Evolutionary conservation across 1,140 invertebrate genomes (phyloP).

Genomic region (Tetranychus urticae): DNA sequence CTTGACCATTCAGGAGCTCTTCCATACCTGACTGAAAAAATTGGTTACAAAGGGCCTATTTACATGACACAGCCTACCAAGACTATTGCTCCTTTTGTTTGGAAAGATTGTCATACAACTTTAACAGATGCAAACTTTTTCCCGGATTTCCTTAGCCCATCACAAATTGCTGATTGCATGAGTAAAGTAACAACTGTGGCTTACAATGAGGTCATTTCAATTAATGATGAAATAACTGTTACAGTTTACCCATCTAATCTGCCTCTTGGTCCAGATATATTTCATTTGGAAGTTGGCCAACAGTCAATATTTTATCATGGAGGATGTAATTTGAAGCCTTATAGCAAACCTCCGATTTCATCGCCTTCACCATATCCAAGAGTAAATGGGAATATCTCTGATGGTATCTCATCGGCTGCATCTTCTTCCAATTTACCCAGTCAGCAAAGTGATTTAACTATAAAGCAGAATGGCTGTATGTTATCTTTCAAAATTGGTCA

Average conservation of each 20-base stretch:
- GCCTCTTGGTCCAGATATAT: conserved; percentile 97
- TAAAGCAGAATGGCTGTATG: too few relatives aligned
- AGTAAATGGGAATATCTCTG: too few relatives aligned
- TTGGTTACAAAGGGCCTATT: conserved; percentile 88
- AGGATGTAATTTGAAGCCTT: conserved; percentile 99
- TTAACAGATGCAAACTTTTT: conserved; percentile 93
- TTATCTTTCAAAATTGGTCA: too few relatives aligned
- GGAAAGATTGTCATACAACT: conserved; percentile 54
- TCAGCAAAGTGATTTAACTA: too few relatives aligned
- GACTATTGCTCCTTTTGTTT: conserved; percentile 89
- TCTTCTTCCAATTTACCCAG: too few relatives aligned
- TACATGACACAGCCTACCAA: conserved; percentile 99
- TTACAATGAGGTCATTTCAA: conserved; percentile 88
- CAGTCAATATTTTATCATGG: conserved; percentile 90
- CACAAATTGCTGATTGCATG: conserved; percentile 98
- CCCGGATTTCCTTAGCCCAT: conserved; percentile 93
- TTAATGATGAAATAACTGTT: conserved; percentile 88
- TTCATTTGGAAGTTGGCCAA: conserved; percentile 77
- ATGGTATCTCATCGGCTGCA: too few relatives aligned
- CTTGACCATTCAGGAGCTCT: conserved; percentile 97
- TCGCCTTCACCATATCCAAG: too few relatives aligned
- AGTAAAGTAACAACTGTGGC: conserved; percentile 95
- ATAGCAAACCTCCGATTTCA: conserved; percentile 28
- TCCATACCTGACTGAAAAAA: conserved; percentile 95
- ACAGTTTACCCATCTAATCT: conserved; percentile 99